Percentiles rank a stretch among this genome's conserved stretches.
phyloP scores from a whole-genome alignment of 2,113 vertebrate species.

The Prochilodus magdalenae region DNA sequence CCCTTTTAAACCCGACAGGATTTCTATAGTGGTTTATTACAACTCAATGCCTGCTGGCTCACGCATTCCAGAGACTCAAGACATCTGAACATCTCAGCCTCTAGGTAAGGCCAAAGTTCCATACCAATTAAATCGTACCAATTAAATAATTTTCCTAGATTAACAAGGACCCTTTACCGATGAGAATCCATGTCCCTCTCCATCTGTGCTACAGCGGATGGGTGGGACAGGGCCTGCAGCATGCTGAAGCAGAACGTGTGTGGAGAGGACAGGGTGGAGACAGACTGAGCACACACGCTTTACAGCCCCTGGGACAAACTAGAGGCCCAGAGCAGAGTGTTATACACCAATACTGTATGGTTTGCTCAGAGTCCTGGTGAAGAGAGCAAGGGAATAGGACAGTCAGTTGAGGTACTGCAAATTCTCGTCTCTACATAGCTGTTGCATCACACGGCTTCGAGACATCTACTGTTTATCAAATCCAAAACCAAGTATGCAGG shows the following conservation, averaged over 20 bases:
- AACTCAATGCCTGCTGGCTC: too few species aligned
- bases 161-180: too few species aligned
- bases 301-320: slow-evolving; percentile 64
- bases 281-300: slow-evolving; percentile 63
- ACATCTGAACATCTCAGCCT: too few species aligned
- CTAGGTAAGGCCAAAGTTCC: too few species aligned
- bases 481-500: too few species aligned
- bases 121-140: too few species aligned
- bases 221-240: slow-evolving; percentile 1
- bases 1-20: too few species aligned
- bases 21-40: too few species aligned
- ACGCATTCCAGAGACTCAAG: too few species aligned
- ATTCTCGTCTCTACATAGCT: slow-evolving; percentile 7
- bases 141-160: too few species aligned
- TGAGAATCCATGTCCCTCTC: background rate
- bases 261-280: slow-evolving; percentile 65
- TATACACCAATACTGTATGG: slow-evolving; percentile 49
- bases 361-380: background rate
- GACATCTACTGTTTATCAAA: too few species aligned
- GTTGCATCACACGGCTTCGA: too few species aligned
- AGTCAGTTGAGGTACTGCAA: background rate
- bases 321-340: slow-evolving; percentile 54
- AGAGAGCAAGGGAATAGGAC: slow-evolving; percentile 19
- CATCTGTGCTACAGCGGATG: slow-evolving; percentile 33
- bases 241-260: slow-evolving; percentile 61